phyloP scores from a whole-genome alignment of 2,113 vertebrate species.

The Circaetus gallicus region DNA sequence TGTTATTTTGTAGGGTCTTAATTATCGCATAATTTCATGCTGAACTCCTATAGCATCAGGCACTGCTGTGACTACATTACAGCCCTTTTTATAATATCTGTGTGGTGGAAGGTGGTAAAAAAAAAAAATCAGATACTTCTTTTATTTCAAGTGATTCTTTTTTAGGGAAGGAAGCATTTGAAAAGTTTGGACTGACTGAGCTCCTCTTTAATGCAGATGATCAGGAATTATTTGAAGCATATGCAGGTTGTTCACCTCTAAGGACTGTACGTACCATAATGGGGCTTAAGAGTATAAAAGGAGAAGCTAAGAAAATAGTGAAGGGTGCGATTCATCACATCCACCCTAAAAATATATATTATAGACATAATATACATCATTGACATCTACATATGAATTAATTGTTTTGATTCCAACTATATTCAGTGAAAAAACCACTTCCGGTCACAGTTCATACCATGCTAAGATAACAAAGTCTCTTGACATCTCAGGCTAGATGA shows the following conservation, averaged over 20 bases:
- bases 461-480: background rate
- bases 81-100: background rate
- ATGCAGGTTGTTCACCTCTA: background rate
- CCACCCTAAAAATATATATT: background rate
- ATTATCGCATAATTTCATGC: background rate
- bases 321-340: background rate
- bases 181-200: background rate
- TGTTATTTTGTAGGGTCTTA: background rate
- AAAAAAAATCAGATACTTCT: background rate
- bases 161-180: background rate
- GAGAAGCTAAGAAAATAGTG: background rate
- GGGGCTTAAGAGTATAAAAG: background rate
- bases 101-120: background rate
- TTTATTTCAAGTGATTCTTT: background rate
- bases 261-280: background rate
- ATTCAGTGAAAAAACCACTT: background rate
- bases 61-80: background rate
- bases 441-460: background rate
- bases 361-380: background rate
- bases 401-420: background rate
- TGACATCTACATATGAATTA: background rate
- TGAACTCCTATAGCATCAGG: background rate
- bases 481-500: background rate
- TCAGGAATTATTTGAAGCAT: background rate
- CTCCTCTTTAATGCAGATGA: background rate